A percentile compares a stretch with the other conserved stretches of the same genome.
Conservation (phyloP, 2,797 vertebrate genomes). For the Xiphorhynchus erythropygius region DNA sequence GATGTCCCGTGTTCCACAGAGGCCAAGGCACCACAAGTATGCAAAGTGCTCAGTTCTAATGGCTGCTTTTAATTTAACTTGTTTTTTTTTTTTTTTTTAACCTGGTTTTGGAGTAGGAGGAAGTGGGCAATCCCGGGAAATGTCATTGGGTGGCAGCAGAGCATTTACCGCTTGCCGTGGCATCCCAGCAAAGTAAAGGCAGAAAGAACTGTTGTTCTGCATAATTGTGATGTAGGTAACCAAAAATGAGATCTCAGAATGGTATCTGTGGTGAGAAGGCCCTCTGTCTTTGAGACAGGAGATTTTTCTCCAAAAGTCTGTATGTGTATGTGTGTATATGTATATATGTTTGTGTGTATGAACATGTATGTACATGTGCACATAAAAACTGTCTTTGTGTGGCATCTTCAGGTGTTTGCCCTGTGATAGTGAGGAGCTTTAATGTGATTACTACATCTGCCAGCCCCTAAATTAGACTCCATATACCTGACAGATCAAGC, state of each 20-base stretch:
- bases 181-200: neutral
- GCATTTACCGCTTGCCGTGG: neutral
- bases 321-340: accelerated
- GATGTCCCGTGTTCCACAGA: neutral
- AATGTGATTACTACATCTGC: neutral
- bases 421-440: neutral
- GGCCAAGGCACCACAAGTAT: conserved; percentile 71
- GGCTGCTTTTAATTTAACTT: neutral
- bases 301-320: neutral
- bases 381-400: neutral
- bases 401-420: neutral
- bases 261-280: neutral
- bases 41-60: conserved; percentile 43
- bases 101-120: neutral
- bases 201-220: neutral
- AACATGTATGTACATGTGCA: accelerated
- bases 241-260: neutral
- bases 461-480: neutral
- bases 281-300: neutral
- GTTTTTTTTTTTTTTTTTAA: neutral
- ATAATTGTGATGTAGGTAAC: accelerated
- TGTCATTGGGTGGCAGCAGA: conserved; percentile 72
- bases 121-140: neutral
- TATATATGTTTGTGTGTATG: neutral
- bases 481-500: neutral